Conservation (phyloP, 2,888 invertebrate genomes). For the Microdon myrmicae region DNA sequence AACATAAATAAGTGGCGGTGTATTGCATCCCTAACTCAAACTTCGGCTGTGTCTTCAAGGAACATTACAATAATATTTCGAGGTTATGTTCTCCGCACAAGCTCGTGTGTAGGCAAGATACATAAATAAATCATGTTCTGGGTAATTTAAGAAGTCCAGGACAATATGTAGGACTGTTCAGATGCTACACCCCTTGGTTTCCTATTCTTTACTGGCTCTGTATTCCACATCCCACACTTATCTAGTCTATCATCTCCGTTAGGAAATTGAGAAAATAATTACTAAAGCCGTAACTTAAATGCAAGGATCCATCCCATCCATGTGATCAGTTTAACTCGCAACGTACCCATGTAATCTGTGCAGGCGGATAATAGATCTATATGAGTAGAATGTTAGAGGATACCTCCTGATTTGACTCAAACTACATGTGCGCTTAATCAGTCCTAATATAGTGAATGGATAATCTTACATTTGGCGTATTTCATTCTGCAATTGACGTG, state of each 20-base stretch:
- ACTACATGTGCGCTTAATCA: no score
- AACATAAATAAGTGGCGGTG: conserved; percentile 15
- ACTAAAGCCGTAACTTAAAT: conserved; percentile 43
- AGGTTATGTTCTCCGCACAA: conserved; percentile 3
- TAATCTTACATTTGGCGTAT: no score
- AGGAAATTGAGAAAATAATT: conserved; percentile 51
- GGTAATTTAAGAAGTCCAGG: conserved; percentile 23
- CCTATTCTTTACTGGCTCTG: neutral
- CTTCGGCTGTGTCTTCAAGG: conserved; percentile 8
- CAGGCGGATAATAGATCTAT: no score
- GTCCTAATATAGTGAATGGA: no score
- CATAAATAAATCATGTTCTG: conserved; percentile 36
- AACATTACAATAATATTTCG: conserved; percentile 23
- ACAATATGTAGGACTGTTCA: neutral
- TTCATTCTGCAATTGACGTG: no score
- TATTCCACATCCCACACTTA: conserved; percentile 22
- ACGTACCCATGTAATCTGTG: no score
- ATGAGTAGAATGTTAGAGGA: no score
- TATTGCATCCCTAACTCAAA: conserved; percentile 2
- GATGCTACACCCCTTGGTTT: neutral
- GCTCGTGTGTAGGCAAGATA: conserved; percentile 18
- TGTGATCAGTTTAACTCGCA: conserved; percentile 24
- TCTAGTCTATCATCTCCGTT: conserved; percentile 50
- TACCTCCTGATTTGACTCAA: no score
- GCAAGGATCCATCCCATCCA: conserved; percentile 10